These are phyloP conservation scores for Enteromius anoplus DNA, from an alignment of 2,797 vertebrate genomes.

Conservation along the genomic window DNA sequence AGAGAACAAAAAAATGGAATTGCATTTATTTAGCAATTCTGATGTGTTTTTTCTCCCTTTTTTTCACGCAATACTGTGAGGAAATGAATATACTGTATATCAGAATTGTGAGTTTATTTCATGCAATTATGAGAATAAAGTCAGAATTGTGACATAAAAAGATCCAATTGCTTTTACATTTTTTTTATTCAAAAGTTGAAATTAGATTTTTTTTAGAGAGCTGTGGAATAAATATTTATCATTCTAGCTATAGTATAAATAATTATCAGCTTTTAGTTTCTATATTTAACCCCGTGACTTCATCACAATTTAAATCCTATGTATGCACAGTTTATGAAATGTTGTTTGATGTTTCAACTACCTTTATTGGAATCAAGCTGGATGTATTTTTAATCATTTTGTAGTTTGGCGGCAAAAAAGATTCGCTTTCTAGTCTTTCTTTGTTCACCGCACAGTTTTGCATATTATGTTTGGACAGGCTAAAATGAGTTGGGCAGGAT, in stretches of 20 bases:
- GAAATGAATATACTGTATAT: not conserved
- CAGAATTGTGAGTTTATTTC: too few species aligned
- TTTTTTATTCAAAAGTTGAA: not conserved
- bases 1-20: not conserved
- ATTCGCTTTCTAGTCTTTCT: not conserved
- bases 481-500: not conserved
- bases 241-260: not conserved
- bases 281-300: not conserved
- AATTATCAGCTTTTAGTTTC: not conserved
- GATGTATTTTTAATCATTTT: not conserved
- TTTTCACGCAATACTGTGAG: not conserved
- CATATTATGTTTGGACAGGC: conserved; percentile 27
- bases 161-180: too few species aligned
- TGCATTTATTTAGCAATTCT: not conserved
- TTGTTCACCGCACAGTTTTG: conserved; percentile 19
- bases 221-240: not conserved
- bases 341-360: not conserved
- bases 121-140: too few species aligned
- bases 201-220: not conserved
- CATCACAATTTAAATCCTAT: not conserved
- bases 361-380: not conserved
- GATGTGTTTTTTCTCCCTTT: too few species aligned
- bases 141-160: not conserved
- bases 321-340: not conserved
- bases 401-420: not conserved